Percentiles rank a stretch among this genome's conserved stretches.
Conservation (phyloP, 1,140 invertebrate species). For the Trichonephila clavipes region DNA sequence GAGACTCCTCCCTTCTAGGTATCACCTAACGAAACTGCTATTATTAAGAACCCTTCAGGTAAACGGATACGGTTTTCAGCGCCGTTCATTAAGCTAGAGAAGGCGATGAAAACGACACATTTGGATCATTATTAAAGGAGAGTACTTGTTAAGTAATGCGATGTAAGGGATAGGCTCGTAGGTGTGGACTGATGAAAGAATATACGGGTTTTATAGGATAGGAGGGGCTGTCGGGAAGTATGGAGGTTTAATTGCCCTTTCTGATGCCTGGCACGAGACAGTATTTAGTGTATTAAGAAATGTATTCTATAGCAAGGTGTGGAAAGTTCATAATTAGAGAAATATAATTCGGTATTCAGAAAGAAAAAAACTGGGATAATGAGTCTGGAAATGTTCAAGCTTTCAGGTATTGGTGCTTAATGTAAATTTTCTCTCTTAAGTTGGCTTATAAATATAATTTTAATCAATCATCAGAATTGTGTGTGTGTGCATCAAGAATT, state of each 20-base stretch:
- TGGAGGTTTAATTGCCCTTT: conserved; percentile 23
- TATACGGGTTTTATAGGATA: not conserved
- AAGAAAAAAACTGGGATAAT: not conserved
- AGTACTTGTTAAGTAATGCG: conserved; percentile 32
- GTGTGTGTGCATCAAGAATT: too few relatives aligned
- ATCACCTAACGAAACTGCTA: conserved; percentile 33
- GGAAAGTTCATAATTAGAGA: not conserved
- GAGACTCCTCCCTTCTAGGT: conserved; percentile 12
- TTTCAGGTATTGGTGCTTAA: too few relatives aligned
- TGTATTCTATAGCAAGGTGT: not conserved
- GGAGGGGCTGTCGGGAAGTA: not conserved
- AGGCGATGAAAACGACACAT: conserved; percentile 58
- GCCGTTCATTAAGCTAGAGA: conserved; percentile 25
- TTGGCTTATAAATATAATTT: too few relatives aligned
- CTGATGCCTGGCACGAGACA: conserved; percentile 2
- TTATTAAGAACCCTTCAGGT: conserved; percentile 53
- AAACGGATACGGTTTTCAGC: conserved; percentile 57
- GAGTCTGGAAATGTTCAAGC: too few relatives aligned
- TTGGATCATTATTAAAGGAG: conserved; percentile 31
- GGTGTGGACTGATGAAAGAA: conserved; percentile 49
- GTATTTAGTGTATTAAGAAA: conserved; percentile 24
- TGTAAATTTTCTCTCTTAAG: too few relatives aligned
- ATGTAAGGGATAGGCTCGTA: conserved; percentile 21
- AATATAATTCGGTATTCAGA: not conserved
- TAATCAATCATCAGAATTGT: too few relatives aligned